Percentiles rank a stretch among this genome's conserved stretches.
These are phyloP conservation scores for Acanthoscelides obtectus DNA, from an alignment of 2,888 invertebrate genomes.

Conservation along the genomic window DNA sequence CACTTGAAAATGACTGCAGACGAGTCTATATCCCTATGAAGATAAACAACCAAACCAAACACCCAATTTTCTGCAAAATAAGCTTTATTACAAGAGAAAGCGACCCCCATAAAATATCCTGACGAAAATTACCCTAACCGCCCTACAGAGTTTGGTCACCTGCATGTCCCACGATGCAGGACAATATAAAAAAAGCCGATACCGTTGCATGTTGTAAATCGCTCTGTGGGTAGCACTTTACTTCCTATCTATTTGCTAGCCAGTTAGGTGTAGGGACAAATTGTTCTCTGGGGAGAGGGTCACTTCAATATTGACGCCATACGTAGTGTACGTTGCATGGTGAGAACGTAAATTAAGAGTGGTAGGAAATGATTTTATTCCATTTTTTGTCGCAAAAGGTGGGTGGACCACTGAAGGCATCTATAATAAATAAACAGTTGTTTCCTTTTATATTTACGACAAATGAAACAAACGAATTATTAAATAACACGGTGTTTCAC, in stretches of 20 bases:
- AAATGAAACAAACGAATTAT: no score
- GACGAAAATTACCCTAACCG: neutral
- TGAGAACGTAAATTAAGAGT: neutral
- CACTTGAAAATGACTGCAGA: no score
- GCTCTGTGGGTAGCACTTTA: conserved; percentile 1
- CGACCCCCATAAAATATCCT: neutral
- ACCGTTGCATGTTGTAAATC: conserved; percentile 3
- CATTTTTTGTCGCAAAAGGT: no score
- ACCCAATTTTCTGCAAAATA: neutral
- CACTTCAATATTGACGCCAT: neutral
- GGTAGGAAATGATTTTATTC: no score
- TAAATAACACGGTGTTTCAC: no score
- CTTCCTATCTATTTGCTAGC: conserved; percentile 1
- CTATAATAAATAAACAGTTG: no score
- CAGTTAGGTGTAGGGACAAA: conserved; percentile 6
- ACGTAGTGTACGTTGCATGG: neutral
- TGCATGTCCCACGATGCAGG: neutral
- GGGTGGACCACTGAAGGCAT: no score
- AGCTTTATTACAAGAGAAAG: neutral
- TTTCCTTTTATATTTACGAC: no score
- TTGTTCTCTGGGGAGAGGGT: conserved; percentile 2
- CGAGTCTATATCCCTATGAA: neutral
- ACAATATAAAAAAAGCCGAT: neutral
- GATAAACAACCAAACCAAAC: neutral
- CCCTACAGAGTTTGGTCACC: neutral